A percentile compares a stretch with the other conserved stretches of the same genome.
Evolutionary conservation across 2,888 invertebrate species (phyloP).

Genomic region (Cryptocephalus primarius): DNA sequence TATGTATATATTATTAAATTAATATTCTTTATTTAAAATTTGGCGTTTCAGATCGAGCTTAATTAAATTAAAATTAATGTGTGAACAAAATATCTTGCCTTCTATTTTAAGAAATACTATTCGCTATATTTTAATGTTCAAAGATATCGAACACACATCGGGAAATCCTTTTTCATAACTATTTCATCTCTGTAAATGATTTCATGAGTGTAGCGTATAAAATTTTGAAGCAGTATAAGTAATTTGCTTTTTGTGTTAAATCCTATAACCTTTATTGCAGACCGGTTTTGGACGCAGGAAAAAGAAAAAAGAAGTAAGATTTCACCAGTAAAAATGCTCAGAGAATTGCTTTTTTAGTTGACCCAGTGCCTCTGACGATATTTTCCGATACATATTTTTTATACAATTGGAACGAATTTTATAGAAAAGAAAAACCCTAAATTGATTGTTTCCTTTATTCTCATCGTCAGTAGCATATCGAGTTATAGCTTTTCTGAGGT

Average conservation of each 20-base stretch:
- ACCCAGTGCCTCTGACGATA: constrained; percentile 34
- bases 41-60: too few species aligned
- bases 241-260: constrained; percentile 39
- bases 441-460: constrained; percentile 11
- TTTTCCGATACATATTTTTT: constrained; percentile 11
- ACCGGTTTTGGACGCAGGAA: constrained; percentile 92
- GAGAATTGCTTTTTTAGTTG: constrained; percentile 34
- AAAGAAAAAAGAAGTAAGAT: constrained; percentile 97
- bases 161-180: too few species aligned
- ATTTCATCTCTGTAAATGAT: too few species aligned
- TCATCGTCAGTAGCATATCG: constrained; percentile 31
- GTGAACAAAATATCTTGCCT: too few species aligned
- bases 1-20: too few species aligned
- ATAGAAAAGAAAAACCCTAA: background rate
- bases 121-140: too few species aligned
- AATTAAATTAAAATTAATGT: too few species aligned
- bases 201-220: constrained; percentile 18
- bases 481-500: constrained; percentile 12
- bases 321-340: constrained; percentile 40
- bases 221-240: constrained; percentile 24
- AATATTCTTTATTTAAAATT: too few species aligned
- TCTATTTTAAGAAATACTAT: too few species aligned
- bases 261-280: constrained; percentile 52
- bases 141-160: too few species aligned
- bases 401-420: constrained; percentile 2